Evolutionary conservation across 1,140 invertebrate genomes (phyloP).

Genomic region (Palaemon carinicauda): DNA sequence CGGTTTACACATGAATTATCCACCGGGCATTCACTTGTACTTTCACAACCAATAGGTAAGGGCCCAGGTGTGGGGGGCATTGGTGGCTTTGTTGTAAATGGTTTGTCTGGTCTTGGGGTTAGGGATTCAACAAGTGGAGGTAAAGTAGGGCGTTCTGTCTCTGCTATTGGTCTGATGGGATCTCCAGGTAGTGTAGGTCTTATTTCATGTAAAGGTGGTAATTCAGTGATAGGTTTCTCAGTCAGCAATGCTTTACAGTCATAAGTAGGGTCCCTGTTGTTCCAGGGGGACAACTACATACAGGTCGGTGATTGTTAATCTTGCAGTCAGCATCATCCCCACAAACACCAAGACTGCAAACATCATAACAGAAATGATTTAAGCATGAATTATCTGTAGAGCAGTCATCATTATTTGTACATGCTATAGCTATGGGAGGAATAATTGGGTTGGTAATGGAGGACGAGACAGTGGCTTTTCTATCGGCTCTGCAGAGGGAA

Average conservation of each 20-base stretch:
- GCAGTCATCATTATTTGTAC: conserved; percentile 58
- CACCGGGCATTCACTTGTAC: conserved; percentile 57
- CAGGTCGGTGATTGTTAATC: conserved; percentile 2
- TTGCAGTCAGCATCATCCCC: conserved; percentile 18
- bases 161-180: conserved; percentile 4
- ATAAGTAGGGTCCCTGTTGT: conserved; percentile 20
- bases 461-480: conserved; percentile 10
- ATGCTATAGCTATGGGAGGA: conserved; percentile 73
- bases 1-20: conserved; percentile 61
- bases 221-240: background rate
- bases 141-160: background rate
- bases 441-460: conserved; percentile 72
- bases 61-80: conserved; percentile 15
- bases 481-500: background rate
- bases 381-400: conserved; percentile 26
- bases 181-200: conserved; percentile 7
- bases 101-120: background rate
- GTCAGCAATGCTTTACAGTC: background rate
- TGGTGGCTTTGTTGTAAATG: conserved; percentile 7
- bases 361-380: conserved; percentile 37
- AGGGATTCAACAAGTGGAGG: background rate
- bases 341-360: conserved; percentile 33
- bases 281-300: conserved; percentile 34
- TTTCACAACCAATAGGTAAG: conserved; percentile 44
- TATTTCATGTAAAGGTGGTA: conserved; percentile 24